phyloP scores from a whole-genome alignment of 2,888 invertebrate genomes.

The Kryphioiulus occultus region DNA sequence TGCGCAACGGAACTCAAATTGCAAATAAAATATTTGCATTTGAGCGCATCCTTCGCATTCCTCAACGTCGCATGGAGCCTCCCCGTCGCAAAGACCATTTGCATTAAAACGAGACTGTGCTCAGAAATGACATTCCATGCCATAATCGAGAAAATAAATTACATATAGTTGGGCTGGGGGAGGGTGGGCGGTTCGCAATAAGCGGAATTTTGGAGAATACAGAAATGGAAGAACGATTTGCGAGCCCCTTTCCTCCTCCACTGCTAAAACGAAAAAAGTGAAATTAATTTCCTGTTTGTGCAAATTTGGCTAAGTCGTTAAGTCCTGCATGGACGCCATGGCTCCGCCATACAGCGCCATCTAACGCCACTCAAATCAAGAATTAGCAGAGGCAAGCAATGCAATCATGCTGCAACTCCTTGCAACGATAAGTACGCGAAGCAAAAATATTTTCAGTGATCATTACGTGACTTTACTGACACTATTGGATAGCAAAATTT shows the following conservation, averaged over 20 bases:
- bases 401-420: too few species aligned
- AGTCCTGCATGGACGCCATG: too few species aligned
- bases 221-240: background rate
- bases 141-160: constrained; percentile 36
- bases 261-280: background rate
- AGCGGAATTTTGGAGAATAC: constrained; percentile 15
- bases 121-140: background rate
- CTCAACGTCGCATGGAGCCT: background rate
- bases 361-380: background rate
- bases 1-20: background rate
- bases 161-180: background rate
- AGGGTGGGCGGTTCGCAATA: background rate
- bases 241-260: background rate
- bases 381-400: too few species aligned
- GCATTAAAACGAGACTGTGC: constrained; percentile 36
- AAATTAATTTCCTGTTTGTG: constrained; percentile 40
- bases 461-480: too few species aligned
- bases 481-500: too few species aligned
- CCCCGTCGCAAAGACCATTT: constrained; percentile 10
- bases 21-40: constrained; percentile 40
- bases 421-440: too few species aligned
- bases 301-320: constrained; percentile 25
- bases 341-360: background rate
- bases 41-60: background rate
- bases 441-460: too few species aligned